These are phyloP conservation scores for Pungitius pungitius DNA, from an alignment of 2,113 vertebrate genomes.

Conservation along the genomic window DNA sequence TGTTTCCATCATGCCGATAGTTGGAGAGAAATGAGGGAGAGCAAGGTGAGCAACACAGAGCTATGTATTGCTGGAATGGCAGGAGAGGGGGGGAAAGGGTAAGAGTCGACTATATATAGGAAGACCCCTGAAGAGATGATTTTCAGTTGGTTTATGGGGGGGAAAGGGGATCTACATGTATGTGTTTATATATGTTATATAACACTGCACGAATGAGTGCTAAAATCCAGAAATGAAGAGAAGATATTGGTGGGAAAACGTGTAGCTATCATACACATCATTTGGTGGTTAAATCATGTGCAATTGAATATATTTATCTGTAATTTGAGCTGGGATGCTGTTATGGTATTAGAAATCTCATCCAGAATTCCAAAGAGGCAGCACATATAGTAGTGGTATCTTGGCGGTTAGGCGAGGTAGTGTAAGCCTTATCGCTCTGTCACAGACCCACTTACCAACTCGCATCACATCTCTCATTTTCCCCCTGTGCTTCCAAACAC, in stretches of 20 bases:
- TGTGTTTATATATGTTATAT: not conserved
- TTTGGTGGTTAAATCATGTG: not conserved
- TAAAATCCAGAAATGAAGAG: not conserved
- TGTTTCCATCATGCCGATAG: conserved; percentile 55
- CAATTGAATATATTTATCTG: conserved; percentile 4
- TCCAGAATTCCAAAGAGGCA: conserved; percentile 21
- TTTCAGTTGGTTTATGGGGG: conserved; percentile 36
- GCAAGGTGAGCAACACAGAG: conserved; percentile 19
- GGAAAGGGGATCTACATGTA: not conserved
- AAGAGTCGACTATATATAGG: conserved; percentile 64
- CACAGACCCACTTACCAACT: conserved; percentile 10
- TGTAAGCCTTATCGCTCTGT: conserved; percentile 6
- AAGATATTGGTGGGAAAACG: not conserved
- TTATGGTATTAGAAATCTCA: conserved; percentile 21
- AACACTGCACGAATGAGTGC: not conserved
- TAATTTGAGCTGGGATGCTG: not conserved
- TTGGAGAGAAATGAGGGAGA: not conserved
- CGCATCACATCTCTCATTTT: not conserved
- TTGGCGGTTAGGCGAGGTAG: conserved; percentile 9
- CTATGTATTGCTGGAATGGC: conserved; percentile 17
- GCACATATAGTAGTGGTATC: not conserved
- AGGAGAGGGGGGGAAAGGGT: conserved; percentile 34
- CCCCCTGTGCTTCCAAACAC: conserved; percentile 17
- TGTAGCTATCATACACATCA: not conserved
- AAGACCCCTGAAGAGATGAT: conserved; percentile 45